Percentiles rank a stretch among this genome's conserved stretches.
Evolutionary conservation across 92 coral and sea anemone species (phyloP).

Genomic region (Phymanthus crucifer): DNA sequence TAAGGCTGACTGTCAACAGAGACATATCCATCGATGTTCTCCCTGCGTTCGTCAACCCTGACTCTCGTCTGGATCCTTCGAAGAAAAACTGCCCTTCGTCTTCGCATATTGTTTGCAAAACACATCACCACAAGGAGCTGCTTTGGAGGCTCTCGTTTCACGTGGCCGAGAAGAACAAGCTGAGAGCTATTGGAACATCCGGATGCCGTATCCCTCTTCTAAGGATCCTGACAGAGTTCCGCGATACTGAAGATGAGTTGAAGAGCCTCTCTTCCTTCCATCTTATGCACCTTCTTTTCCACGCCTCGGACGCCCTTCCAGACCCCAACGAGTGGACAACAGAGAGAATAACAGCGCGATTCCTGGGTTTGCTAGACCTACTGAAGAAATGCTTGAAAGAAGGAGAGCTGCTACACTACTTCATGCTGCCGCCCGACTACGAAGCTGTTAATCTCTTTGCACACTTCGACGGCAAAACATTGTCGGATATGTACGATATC

Average conservation of each 20-base stretch:
- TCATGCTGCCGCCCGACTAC: constrained; percentile 99
- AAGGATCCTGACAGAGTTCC: constrained; percentile 90
- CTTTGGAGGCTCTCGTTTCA: constrained; percentile 87
- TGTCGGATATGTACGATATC: constrained; percentile 94
- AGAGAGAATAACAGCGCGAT: constrained; percentile 78
- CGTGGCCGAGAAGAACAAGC: constrained; percentile 93
- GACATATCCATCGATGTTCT: constrained; percentile 87
- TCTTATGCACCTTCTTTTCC: constrained; percentile 86
- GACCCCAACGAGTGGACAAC: constrained; percentile 87
- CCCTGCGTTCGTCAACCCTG: constrained; percentile 98
- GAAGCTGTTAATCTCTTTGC: constrained; percentile 87
- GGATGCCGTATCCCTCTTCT: constrained; percentile 93
- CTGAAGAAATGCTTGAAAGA: constrained; percentile 67
- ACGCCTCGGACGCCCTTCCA: constrained; percentile 81
- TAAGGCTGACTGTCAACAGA: constrained; percentile 78
- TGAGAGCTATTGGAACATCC: constrained; percentile 89
- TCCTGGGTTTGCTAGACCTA: constrained; percentile 73
- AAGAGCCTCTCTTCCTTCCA: constrained; percentile 91
- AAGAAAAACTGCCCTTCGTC: constrained; percentile 95
- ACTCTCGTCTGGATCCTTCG: constrained; percentile 85
- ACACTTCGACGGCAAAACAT: constrained; percentile 80
- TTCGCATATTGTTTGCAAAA: constrained; percentile 87
- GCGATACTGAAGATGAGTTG: constrained; percentile 90
- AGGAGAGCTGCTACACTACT: constrained; percentile 81
- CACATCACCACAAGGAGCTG: constrained; percentile 75